phyloP scores from a whole-genome alignment of 2,888 invertebrate species.

The Nomada ferruginata region DNA sequence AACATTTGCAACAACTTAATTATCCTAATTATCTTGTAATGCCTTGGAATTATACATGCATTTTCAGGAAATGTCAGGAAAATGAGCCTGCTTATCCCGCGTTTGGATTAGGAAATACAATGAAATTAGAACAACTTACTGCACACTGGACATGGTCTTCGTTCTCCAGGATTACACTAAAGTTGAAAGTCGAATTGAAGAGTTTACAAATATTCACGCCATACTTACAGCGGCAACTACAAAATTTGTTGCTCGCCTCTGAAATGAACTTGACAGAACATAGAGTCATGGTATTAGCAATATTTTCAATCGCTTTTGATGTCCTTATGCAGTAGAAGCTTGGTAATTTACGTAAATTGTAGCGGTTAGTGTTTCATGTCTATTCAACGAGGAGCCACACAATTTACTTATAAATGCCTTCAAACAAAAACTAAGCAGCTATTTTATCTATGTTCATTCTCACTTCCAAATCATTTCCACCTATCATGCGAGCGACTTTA shows the following conservation, averaged over 20 bases:
- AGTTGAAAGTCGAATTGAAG: conserved; percentile 86
- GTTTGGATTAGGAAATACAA: conserved; percentile 89
- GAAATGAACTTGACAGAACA: conserved; percentile 88
- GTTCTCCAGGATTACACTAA: conserved; percentile 77
- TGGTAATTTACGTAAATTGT: no score
- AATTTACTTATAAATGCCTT: no score
- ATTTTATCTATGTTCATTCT: no score
- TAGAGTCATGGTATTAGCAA: conserved; percentile 82
- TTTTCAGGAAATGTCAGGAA: conserved; percentile 88
- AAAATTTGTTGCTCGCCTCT: conserved; percentile 86
- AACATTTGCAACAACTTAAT: no score
- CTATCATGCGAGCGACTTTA: no score
- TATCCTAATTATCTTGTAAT: no score
- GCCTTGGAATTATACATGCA: neutral
- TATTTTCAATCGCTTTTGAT: neutral
- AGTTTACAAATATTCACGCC: conserved; percentile 87
- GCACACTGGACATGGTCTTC: conserved; percentile 88
- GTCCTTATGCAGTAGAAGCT: neutral
- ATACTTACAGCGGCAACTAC: conserved; percentile 86
- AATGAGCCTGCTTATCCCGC: conserved; percentile 90
- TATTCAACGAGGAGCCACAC: no score
- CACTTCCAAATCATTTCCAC: no score
- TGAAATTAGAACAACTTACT: conserved; percentile 89
- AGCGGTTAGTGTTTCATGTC: no score
- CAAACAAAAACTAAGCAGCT: no score